These are phyloP conservation scores for Montipora capitata DNA, from an alignment of 92 coral and sea anemone species.

Conservation along the genomic window DNA sequence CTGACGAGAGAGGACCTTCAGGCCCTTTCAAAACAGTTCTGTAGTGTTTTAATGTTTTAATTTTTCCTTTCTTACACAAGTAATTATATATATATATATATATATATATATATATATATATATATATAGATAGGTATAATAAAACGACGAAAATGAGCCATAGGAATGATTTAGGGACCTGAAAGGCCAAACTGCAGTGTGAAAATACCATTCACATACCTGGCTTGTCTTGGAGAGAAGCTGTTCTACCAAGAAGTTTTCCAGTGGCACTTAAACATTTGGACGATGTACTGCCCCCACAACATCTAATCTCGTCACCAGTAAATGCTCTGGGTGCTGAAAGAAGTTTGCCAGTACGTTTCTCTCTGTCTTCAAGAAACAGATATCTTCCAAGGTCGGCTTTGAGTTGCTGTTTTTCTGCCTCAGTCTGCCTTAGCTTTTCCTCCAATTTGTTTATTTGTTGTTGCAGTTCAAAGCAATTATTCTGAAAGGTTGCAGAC, in stretches of 20 bases:
- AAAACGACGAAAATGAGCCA: no score
- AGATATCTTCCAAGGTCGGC: not conserved
- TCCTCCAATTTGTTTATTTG: not conserved
- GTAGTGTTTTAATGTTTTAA: no score
- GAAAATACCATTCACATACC: not conserved
- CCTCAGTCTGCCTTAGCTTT: constrained; percentile 5
- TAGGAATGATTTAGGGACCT: no score
- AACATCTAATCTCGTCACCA: not conserved
- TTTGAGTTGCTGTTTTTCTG: constrained; percentile 1
- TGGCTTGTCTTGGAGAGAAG: not conserved
- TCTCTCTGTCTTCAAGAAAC: constrained; percentile 15
- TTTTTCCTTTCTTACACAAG: no score
- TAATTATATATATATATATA: no score
- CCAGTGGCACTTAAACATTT: not conserved
- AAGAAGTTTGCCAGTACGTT: not conserved
- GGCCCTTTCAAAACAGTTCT: no score
- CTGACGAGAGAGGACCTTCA: no score
- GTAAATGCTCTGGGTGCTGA: not conserved
- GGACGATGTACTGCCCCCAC: not conserved
- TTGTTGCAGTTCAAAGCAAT: constrained; percentile 1
- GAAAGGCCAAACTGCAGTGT: no score
- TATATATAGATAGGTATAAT: no score
- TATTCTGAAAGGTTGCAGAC: not conserved
- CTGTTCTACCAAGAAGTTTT: constrained; percentile 4
- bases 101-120: no score